Base-by-base conservation (phyloP, 2,888 invertebrate species). In the Ormyrus rosae region DNA sequence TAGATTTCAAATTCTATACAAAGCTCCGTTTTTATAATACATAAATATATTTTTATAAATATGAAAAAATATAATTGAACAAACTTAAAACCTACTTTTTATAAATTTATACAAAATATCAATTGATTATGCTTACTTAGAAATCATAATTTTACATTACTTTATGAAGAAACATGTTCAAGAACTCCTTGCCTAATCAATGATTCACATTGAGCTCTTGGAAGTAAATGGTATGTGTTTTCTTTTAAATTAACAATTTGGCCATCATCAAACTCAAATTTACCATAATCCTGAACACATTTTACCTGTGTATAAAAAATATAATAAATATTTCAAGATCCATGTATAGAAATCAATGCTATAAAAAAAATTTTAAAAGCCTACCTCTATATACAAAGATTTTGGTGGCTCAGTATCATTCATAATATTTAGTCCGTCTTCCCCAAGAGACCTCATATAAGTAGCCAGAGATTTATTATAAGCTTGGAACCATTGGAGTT, bases 191-290 rank as follows among this genome's bases (percentile, higher is more conserved):
- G 97, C 74, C 97, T 92, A 82, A 98, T 96, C 10, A 98, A 92
- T 65, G 96, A 95, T 90, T 98, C 98, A 89, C 98, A 97, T 88
- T 97, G 96, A 0, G 95, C 93, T 81, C 97, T 94, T 3, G 98
- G 96, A 80, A 99, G 91, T 88, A 96, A 96, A 91, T 98, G 98
- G 91, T 97, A 95, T 83, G 96, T 97, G 88, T 98, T 96, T 90
- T 96, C 97, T 90, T 96, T 97, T 34, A 99, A 92, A 84, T 95
- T 93, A 45, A 99, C 94, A 6, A 96, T 94, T 87, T 96, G 96
- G n/a, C 99, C 99, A 91, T 97, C 97, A 86, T 97, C 97, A 9
- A 98, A 92, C 91, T 99, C 99, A 86, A 97, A 94, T 89, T 96
- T 97, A 0, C 99, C 99, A 91, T 98, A 98, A 90, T 99, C 97